Percentiles rank a stretch among this genome's conserved stretches.
These are phyloP conservation scores for Sciurus vulgaris DNA, from an alignment of 2,797 vertebrate genomes.

Conservation along the genomic window DNA sequence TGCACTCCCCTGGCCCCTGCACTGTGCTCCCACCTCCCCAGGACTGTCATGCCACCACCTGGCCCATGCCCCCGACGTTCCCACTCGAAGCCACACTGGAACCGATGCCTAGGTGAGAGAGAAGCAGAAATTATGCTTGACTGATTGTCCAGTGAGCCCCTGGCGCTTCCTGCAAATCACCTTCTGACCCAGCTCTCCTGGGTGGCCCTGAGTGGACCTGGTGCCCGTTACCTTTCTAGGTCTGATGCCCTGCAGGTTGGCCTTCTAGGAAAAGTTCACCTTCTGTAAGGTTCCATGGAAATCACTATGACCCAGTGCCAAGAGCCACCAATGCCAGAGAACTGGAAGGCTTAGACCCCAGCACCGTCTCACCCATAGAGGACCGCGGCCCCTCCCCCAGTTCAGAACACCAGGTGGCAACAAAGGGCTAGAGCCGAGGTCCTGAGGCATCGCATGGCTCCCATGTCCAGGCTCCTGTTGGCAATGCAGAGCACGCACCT, in stretches of 20 bases:
- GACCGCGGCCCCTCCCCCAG: too few relatives aligned
- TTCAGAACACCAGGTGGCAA: neutral
- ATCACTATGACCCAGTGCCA: neutral
- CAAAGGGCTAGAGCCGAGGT: neutral
- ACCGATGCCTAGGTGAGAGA: too few relatives aligned
- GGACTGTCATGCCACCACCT: too few relatives aligned
- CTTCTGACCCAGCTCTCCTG: too few relatives aligned
- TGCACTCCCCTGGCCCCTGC: too few relatives aligned
- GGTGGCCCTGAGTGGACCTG: too few relatives aligned
- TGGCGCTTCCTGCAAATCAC: neutral
- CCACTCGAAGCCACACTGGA: too few relatives aligned
- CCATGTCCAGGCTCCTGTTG: neutral
- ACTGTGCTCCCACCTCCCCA: too few relatives aligned
- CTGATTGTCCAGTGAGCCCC: neutral
- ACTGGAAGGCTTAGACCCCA: neutral
- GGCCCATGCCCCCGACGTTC: too few relatives aligned
- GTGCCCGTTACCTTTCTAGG: neutral
- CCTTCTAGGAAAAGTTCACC: too few relatives aligned
- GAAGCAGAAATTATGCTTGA: neutral
- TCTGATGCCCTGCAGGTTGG: neutral
- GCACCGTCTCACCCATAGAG: neutral
- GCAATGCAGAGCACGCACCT: neutral
- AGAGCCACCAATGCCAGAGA: neutral
- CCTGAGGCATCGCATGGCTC: fast-evolving
- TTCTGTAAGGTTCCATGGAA: neutral